These are phyloP conservation scores for Panagrolaimus sp. DNA, from an alignment of 1,140 invertebrate genomes.

Conservation along the genomic window DNA sequence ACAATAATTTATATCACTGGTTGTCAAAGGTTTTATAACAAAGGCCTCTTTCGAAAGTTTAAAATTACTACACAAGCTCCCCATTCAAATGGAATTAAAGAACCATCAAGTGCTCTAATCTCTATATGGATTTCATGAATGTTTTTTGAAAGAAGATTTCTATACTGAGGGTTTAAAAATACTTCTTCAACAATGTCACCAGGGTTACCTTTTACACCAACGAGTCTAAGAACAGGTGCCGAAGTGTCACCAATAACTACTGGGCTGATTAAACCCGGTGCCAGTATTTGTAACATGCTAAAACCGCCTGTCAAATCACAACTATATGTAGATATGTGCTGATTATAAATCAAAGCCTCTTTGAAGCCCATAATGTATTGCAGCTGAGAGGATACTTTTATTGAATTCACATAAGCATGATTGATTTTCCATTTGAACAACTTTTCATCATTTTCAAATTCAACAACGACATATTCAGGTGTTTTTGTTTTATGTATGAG, in stretches of 20 bases:
- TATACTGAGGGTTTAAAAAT: conserved; percentile 8
- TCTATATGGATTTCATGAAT: not conserved
- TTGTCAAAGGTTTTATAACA: not conserved
- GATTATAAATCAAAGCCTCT: not conserved
- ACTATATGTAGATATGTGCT: not conserved
- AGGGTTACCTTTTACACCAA: not conserved
- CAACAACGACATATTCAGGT: not conserved
- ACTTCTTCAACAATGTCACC: not conserved
- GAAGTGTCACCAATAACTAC: not conserved
- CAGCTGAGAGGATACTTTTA: not conserved
- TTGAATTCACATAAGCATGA: not conserved
- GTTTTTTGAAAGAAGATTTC: not conserved
- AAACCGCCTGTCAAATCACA: not conserved
- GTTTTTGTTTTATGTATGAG: no score
- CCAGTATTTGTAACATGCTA: not conserved
- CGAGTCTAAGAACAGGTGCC: not conserved
- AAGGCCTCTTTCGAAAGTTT: not conserved
- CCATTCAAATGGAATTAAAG: not conserved
- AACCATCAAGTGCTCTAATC: not conserved
- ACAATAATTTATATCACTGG: not conserved
- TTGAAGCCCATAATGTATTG: not conserved
- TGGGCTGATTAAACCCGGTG: not conserved
- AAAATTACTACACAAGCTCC: not conserved
- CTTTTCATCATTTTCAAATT: not conserved
- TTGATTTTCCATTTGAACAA: not conserved